Base-by-base conservation (phyloP, 2,888 invertebrate genomes). In the Cephonodes hylas region DNA sequence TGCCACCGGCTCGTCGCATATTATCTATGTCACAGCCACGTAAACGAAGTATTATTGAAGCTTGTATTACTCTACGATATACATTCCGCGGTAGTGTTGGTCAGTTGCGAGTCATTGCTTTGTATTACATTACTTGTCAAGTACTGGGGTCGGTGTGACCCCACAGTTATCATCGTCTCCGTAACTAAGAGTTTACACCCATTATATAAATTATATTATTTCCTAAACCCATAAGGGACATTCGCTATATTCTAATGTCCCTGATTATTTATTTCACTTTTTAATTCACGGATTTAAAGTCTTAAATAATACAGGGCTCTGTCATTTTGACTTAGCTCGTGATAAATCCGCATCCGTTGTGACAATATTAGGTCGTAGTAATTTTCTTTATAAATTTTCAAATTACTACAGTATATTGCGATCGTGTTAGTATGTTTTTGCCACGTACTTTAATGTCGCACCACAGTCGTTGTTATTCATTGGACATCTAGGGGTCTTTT, bases 1-100 rank as follows among this genome's bases (percentile, higher is more conserved):
- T 27, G 31, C 53, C 15, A 4, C 5, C 31, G 18, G 10, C 7
- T 8, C 1, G 64, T 38, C 71, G 68, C 79, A 77, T 84, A 85
- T 85, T 82, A 83, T 76, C 88, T 89, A 89, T 80, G 74, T 90
- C 89, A 90, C 90, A 90, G 90, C 90, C 89, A 84, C 85, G 83
- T 83, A 83, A 81, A 78, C 77, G 77, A 81, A 77, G 73, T 77
- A 80, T 78, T 80, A 77, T 67, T 77, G 65, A 75, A 74, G 73
- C 71, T 69, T 71, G 67, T 64, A 68, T 61, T 65, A 62, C 62
- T 38, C 38, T 63, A 48, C 48, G 57, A 64, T 44, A 64, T 61
- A 46, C 57, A 44, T 63, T 66, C 48, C 61, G 42, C 60, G 58
- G 58, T 48, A 60, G 38, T 25, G 46, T 20, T 56, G 38, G 23